These are phyloP conservation scores for Rafetus swinhoei DNA, from an alignment of 2,113 vertebrate species.

Conservation along the genomic window DNA sequence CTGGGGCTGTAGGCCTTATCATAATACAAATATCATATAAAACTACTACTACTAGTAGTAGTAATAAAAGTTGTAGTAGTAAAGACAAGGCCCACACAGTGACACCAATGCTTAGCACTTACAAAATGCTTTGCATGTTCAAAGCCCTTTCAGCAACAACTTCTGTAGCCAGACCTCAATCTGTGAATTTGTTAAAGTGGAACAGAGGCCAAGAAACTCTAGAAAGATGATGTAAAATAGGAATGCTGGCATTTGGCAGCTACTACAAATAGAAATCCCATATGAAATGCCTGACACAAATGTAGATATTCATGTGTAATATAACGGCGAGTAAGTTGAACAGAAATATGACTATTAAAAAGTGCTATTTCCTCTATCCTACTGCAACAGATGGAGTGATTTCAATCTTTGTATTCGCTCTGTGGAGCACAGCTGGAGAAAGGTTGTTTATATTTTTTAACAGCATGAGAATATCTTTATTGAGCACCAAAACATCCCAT, in stretches of 20 bases:
- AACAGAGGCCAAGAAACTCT: constrained; percentile 36
- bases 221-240: constrained; percentile 46
- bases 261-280: constrained; percentile 8
- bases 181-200: constrained; percentile 69
- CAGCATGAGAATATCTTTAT: not conserved
- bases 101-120: not conserved
- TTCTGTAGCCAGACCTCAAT: not conserved
- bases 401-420: not conserved
- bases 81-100: not conserved
- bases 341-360: not conserved
- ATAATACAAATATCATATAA: not conserved
- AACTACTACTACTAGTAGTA: too few species aligned
- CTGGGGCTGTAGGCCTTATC: not conserved
- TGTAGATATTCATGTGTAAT: constrained; percentile 1
- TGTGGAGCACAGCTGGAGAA: not conserved
- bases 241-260: constrained; percentile 7
- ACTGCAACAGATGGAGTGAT: not conserved
- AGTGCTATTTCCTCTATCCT: not conserved
- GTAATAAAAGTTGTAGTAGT: too few species aligned
- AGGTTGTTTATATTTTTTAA: not conserved
- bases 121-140: constrained; percentile 29
- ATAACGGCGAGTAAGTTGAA: constrained; percentile 25
- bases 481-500: constrained; percentile 14
- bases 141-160: constrained; percentile 40
- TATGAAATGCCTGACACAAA: constrained; percentile 52